Evolutionary conservation across 2,888 invertebrate species (phyloP).

Genomic region (Syrphus vitripennis): DNA sequence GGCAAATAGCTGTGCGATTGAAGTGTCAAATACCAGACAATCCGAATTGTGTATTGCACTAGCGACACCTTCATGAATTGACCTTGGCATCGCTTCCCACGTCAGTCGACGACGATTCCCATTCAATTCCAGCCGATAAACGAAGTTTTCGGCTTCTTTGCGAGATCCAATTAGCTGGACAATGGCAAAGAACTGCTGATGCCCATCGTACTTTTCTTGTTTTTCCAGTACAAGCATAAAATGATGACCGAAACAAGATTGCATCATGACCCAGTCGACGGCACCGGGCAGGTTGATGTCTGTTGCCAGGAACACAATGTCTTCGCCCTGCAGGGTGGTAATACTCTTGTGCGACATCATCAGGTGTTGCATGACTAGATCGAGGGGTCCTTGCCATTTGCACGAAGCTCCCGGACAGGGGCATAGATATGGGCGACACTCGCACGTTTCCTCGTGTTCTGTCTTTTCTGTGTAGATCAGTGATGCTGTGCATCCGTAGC

Average conservation of each 20-base stretch:
- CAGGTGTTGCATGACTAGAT: slow-evolving; percentile 99
- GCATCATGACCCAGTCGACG: slow-evolving; percentile 99
- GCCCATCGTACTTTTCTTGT: slow-evolving; percentile 98
- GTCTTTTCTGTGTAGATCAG: slow-evolving; percentile 98
- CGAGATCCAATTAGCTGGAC: slow-evolving; percentile 99
- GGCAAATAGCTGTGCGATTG: slow-evolving; percentile 98
- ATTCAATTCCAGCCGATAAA: slow-evolving; percentile 97
- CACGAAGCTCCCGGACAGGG: slow-evolving; percentile 99
- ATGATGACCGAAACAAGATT: slow-evolving; percentile 99
- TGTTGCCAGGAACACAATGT: slow-evolving; percentile 99
- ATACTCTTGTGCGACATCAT: slow-evolving; percentile 99
- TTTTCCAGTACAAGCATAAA: slow-evolving; percentile 99
- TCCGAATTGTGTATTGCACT: slow-evolving; percentile 98
- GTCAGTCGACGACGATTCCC: slow-evolving; percentile 96
- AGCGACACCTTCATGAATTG: slow-evolving; percentile 99
- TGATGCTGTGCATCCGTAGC: slow-evolving; percentile 95
- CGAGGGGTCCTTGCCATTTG: slow-evolving; percentile 99
- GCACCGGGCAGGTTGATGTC: slow-evolving; percentile 99
- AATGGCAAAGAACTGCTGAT: slow-evolving; percentile 98
- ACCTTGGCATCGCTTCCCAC: slow-evolving; percentile 99
- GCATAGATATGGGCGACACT: slow-evolving; percentile 98
- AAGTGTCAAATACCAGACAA: slow-evolving; percentile 99
- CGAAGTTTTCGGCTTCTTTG: slow-evolving; percentile 99
- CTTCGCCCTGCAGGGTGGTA: slow-evolving; percentile 98
- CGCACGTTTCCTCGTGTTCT: slow-evolving; percentile 99